A percentile compares a stretch with the other conserved stretches of the same genome.
Conservation (phyloP, 37 sponge, comb jelly and placozoan species). For the Oscarella lobularis region DNA sequence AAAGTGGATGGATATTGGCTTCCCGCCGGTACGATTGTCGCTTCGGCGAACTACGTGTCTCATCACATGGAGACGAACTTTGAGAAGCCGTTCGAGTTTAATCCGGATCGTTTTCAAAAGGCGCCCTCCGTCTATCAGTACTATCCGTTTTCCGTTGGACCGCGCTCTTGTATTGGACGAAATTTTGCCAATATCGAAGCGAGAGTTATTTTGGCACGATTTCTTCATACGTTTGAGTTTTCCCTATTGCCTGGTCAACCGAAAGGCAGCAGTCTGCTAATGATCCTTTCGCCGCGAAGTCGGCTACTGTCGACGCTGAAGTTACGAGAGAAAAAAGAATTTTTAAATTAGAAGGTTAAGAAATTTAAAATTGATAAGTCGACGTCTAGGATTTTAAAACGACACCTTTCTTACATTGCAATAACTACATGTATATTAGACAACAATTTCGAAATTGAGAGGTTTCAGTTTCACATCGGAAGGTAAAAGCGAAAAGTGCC, state of each 20-base stretch:
- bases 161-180: conserved; percentile 7
- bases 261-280: neutral
- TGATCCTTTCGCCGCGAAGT: neutral
- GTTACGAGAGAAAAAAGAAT: neutral
- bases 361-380: no score
- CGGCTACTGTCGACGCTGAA: neutral
- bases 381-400: no score
- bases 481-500: no score
- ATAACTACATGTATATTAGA: no score
- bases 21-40: neutral
- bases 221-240: conserved; percentile 9
- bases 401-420: no score
- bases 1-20: neutral
- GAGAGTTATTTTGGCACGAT: conserved; percentile 3
- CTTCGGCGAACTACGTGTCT: neutral
- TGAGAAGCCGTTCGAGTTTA: conserved; percentile 9
- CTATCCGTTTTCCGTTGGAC: conserved; percentile 17
- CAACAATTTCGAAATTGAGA: no score
- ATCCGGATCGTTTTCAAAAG: conserved; percentile 17
- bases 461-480: no score
- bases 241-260: neutral
- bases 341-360: no score
- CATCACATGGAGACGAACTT: conserved; percentile 1
- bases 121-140: neutral
- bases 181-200: conserved; percentile 15